Percentiles rank a stretch among this genome's conserved stretches.
phyloP scores from a whole-genome alignment of 2,797 vertebrate species.

The Synaphobranchus kaupii region DNA sequence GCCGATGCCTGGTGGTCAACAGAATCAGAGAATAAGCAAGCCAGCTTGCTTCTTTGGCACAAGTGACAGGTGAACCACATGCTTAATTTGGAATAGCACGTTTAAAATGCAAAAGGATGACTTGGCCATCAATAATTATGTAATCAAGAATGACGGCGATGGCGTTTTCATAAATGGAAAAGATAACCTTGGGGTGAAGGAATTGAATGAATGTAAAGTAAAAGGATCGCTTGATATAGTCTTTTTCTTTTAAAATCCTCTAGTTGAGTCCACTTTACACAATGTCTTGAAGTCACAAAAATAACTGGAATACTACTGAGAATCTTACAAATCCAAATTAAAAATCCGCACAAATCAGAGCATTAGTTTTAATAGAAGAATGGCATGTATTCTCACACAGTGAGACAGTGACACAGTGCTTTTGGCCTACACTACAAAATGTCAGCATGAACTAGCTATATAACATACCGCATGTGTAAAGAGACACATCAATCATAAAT shows the following conservation, averaged over 20 bases:
- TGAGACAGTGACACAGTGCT: neutral
- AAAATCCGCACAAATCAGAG: neutral
- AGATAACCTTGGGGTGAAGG: neutral
- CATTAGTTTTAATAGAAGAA: neutral
- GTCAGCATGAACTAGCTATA: neutral
- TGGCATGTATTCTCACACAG: neutral
- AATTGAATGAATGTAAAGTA: no score
- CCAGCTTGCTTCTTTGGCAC: neutral
- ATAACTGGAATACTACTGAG: neutral
- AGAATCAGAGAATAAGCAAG: slow-evolving; percentile 32
- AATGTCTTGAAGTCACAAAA: neutral
- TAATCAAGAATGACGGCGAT: neutral
- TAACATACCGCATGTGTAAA: neutral
- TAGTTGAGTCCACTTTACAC: neutral
- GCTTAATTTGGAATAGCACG: neutral
- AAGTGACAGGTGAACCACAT: neutral
- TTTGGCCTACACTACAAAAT: neutral
- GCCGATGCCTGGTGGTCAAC: slow-evolving; percentile 79
- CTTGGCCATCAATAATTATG: neutral
- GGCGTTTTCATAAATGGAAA: neutral
- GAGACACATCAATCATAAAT: neutral
- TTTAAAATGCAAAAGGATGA: neutral
- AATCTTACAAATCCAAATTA: neutral
- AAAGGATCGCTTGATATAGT: no score
- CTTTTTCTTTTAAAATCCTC: no score